Evolutionary conservation across 2,113 vertebrate species (phyloP), one percentile per base, ranked within the genome.

Genomic region (Tretioscincus oriximinensis): DNA sequence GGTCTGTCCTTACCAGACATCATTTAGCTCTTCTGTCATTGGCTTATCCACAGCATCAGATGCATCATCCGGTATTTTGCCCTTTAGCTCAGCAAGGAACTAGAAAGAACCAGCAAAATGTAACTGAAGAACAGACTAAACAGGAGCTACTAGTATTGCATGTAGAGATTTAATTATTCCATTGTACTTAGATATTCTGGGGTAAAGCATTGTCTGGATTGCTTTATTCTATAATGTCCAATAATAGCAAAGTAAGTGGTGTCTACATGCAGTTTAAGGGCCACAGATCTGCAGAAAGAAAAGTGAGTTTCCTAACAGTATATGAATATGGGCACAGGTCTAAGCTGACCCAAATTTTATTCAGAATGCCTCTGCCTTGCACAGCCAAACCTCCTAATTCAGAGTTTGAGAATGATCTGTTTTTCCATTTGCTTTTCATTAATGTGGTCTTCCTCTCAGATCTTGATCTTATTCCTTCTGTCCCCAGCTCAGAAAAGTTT

Each of bases 81-180:
- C 85, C n/a, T 87, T 90, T 87, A 92, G 90, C 84, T 91, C 90
- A 29, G 82, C 83, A 74, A 93, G 86, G 78, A 93, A 84, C 91
- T 92, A 76, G 41, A 68, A 47, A 18, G 9, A 0, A 22, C 24
- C 24, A 35, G 11, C 7, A 1, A 6, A 31, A 14, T 7, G 66
- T 9, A 49, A 45, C 7, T 21, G 12, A 9, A 1, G 26, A 70
- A 64, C 21, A 58, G 21, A 26, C 10, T 24, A 26, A 45, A 18
- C 45, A 22, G 68, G 35, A 45, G 54, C 58, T 28, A n/a, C 4
- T 68, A 35, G 11, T 41, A 28, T 5, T 41, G 35, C 35, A 41
- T 41, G 35, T 5, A 41, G 35, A 41, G 35, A 41, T 41, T 41
- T 41, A 41, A 41, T 41, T 41, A 41, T 41, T 41, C n/a, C 35